Conservation (phyloP, 2,797 vertebrate genomes). For the Furcifer pardalis region DNA sequence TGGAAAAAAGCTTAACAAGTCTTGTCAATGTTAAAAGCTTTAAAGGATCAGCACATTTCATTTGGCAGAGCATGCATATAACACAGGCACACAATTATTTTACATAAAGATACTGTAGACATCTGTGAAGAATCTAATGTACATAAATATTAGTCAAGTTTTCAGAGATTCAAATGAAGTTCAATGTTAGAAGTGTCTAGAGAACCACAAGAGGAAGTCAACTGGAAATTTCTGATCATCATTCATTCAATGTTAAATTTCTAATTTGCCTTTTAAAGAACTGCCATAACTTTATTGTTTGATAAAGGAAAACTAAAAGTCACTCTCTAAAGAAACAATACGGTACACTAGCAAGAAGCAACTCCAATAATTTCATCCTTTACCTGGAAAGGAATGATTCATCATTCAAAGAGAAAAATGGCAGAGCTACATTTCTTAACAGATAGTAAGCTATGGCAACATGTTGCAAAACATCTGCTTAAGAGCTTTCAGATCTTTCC, state of each 20-base stretch:
- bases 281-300: background rate
- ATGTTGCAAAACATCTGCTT: background rate
- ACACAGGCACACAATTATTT: slow-evolving; percentile 18
- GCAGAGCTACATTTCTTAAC: background rate
- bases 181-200: slow-evolving; percentile 30
- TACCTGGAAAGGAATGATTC: background rate
- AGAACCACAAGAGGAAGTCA: slow-evolving; percentile 8
- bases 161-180: slow-evolving; percentile 18
- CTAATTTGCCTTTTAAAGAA: background rate
- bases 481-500: background rate
- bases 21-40: slow-evolving; percentile 45
- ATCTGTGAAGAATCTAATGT: slow-evolving; percentile 26
- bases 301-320: background rate
- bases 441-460: background rate
- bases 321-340: background rate
- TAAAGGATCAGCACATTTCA: slow-evolving; percentile 19
- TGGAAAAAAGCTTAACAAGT: slow-evolving; percentile 37
- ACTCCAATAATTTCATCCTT: background rate
- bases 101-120: slow-evolving; percentile 9
- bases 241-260: background rate
- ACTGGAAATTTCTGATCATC: background rate
- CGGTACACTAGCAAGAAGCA: background rate
- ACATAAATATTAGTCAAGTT: slow-evolving; percentile 35
- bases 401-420: background rate
- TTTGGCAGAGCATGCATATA: slow-evolving; percentile 27